A percentile compares a stretch with the other conserved stretches of the same genome.
Conservation (phyloP, 1,140 invertebrate genomes). For the Chironomus striatipennis region DNA sequence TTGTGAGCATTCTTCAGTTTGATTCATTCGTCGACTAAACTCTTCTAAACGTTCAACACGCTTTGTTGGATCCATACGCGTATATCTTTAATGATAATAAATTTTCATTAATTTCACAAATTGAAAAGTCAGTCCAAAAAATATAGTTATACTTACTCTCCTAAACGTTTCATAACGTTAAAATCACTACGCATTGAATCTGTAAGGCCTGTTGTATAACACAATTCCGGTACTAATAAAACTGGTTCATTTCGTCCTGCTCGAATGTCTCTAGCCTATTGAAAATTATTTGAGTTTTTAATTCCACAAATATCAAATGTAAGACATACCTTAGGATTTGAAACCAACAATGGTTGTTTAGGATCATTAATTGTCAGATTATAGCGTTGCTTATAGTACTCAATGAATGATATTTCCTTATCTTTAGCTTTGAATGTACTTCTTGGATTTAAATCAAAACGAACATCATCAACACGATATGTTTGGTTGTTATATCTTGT, state of each 20-base stretch:
- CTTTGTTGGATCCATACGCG: slow-evolving; percentile 66
- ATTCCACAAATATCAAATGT: too few species aligned
- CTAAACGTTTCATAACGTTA: slow-evolving; percentile 73
- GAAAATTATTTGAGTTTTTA: too few species aligned
- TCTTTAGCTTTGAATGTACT: slow-evolving; percentile 57
- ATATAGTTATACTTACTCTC: slow-evolving; percentile 34
- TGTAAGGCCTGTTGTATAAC: slow-evolving; percentile 62
- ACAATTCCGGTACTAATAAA: slow-evolving; percentile 70
- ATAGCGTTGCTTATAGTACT: slow-evolving; percentile 72
- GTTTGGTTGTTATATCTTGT: slow-evolving; percentile 36
- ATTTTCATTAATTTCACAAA: too few species aligned
- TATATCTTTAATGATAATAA: slow-evolving; percentile 40
- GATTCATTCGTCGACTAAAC: slow-evolving; percentile 48
- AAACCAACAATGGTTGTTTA: slow-evolving; percentile 70
- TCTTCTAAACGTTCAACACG: slow-evolving; percentile 53
- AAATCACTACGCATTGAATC: slow-evolving; percentile 48
- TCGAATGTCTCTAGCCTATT: not conserved
- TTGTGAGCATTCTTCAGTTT: slow-evolving; percentile 39
- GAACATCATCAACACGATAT: slow-evolving; percentile 65
- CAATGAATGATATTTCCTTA: slow-evolving; percentile 51
- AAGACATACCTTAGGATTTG: slow-evolving; percentile 41
- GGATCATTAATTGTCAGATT: slow-evolving; percentile 62
- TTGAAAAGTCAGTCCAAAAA: too few species aligned
- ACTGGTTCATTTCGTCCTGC: not conserved
- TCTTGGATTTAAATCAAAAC: slow-evolving; percentile 57